These are phyloP conservation scores for Panagrolaimus sp. DNA, from an alignment of 1,140 invertebrate species.

Conservation along the genomic window DNA sequence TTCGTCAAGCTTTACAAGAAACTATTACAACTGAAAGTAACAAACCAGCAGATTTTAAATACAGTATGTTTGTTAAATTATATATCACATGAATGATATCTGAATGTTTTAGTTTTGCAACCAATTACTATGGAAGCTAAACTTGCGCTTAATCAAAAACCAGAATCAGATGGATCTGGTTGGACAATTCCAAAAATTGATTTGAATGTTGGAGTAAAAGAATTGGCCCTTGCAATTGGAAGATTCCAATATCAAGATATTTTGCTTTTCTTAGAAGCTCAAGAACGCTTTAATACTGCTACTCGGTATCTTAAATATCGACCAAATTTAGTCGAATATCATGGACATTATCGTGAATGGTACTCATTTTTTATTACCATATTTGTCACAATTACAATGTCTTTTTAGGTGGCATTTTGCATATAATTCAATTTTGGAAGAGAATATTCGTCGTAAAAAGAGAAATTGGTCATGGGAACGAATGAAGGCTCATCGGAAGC, in stretches of 20 bases:
- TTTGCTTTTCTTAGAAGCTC: constrained; percentile 75
- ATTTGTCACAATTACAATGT: too few relatives aligned
- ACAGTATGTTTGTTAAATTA: constrained; percentile 66
- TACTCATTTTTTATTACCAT: too few relatives aligned
- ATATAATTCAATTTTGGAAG: constrained; percentile 77
- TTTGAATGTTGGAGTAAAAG: constrained; percentile 78
- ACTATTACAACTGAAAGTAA: constrained; percentile 70
- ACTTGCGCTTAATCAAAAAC: constrained; percentile 83
- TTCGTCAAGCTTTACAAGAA: constrained; percentile 63
- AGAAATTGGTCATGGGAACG: constrained; percentile 84
- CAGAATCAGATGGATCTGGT: constrained; percentile 74
- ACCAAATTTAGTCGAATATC: constrained; percentile 69
- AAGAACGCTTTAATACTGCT: constrained; percentile 76
- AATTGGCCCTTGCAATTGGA: constrained; percentile 69
- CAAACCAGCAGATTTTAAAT: constrained; percentile 69
- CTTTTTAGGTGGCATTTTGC: constrained; percentile 75
- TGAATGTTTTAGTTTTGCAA: constrained; percentile 71
- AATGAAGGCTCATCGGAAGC: constrained; percentile 73
- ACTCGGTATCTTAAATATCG: constrained; percentile 75
- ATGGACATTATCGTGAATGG: constrained; percentile 78
- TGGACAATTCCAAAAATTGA: constrained; percentile 82
- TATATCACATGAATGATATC: constrained; percentile 22
- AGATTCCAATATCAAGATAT: constrained; percentile 75
- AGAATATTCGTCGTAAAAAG: constrained; percentile 69
- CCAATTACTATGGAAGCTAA: constrained; percentile 83